phyloP scores from a whole-genome alignment of 2,888 invertebrate species.

The Papilio protenor region DNA sequence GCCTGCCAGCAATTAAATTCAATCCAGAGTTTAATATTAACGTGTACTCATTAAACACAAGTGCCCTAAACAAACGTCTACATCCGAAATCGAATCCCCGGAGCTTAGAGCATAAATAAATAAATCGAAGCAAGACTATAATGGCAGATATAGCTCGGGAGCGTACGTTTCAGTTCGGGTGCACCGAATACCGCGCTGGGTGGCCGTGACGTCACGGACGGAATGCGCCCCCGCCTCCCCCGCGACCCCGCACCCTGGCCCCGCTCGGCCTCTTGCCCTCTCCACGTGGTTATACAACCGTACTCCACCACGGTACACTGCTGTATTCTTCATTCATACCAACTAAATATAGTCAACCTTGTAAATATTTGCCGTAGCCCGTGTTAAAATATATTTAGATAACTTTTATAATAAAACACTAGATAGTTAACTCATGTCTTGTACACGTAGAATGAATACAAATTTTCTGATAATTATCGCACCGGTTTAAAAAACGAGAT shows the following conservation, averaged over 20 bases:
- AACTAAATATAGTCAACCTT: conserved; percentile 59
- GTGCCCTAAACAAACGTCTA: conserved; percentile 59
- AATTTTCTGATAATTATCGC: background rate
- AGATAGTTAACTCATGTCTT: background rate
- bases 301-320: conserved; percentile 55
- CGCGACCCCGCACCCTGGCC: conserved; percentile 52
- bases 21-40: conserved; percentile 59
- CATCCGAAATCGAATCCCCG: conserved; percentile 56
- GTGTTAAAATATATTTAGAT: background rate
- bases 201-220: conserved; percentile 83
- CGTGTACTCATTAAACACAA: conserved; percentile 53
- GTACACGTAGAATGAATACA: background rate
- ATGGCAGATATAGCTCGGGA: conserved; percentile 71
- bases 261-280: conserved; percentile 54
- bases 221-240: conserved; percentile 78
- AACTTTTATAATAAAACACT: background rate
- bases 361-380: conserved; percentile 16
- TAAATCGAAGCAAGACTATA: conserved; percentile 67
- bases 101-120: conserved; percentile 65
- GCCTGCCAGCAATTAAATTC: conserved; percentile 60
- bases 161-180: conserved; percentile 61
- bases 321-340: conserved; percentile 65
- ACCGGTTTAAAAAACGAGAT: background rate
- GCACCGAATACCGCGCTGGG: conserved; percentile 82
- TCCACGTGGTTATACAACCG: conserved; percentile 68